These are phyloP conservation scores for Lochmaea crataegi DNA, from an alignment of 2,888 invertebrate genomes.

Conservation along the genomic window DNA sequence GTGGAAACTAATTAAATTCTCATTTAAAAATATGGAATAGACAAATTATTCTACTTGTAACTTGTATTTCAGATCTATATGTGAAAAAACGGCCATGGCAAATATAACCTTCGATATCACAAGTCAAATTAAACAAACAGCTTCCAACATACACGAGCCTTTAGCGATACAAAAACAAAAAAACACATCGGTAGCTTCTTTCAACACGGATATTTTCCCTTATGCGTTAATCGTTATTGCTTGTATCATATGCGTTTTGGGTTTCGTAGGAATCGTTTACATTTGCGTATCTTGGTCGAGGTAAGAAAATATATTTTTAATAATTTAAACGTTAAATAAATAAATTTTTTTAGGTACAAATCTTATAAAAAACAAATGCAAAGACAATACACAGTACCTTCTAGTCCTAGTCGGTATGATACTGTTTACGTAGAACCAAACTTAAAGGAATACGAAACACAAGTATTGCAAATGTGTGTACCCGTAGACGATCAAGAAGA, in stretches of 20 bases:
- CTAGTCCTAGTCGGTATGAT: conserved; percentile 75
- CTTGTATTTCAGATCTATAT: conserved; percentile 66
- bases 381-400: conserved; percentile 68
- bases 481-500: conserved; percentile 85
- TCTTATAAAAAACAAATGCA: conserved; percentile 81
- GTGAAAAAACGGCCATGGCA: conserved; percentile 73
- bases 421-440: conserved; percentile 80
- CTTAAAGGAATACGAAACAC: conserved; percentile 94
- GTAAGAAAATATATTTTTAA: conserved; percentile 65
- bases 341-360: conserved; percentile 75
- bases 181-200: conserved; percentile 63
- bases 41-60: too few species aligned
- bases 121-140: conserved; percentile 75
- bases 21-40: neutral
- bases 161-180: conserved; percentile 65
- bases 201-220: conserved; percentile 78
- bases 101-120: conserved; percentile 78
- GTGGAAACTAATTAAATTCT: too few species aligned
- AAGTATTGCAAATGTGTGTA: conserved; percentile 93
- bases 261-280: conserved; percentile 89
- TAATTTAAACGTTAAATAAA: neutral
- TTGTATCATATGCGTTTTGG: conserved; percentile 88
- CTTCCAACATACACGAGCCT: conserved; percentile 75
- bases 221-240: conserved; percentile 90
- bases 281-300: conserved; percentile 95